Percentiles rank a stretch among this genome's conserved stretches.
phyloP scores from a whole-genome alignment of 1,140 invertebrate genomes.

The Triops longicaudatus region DNA sequence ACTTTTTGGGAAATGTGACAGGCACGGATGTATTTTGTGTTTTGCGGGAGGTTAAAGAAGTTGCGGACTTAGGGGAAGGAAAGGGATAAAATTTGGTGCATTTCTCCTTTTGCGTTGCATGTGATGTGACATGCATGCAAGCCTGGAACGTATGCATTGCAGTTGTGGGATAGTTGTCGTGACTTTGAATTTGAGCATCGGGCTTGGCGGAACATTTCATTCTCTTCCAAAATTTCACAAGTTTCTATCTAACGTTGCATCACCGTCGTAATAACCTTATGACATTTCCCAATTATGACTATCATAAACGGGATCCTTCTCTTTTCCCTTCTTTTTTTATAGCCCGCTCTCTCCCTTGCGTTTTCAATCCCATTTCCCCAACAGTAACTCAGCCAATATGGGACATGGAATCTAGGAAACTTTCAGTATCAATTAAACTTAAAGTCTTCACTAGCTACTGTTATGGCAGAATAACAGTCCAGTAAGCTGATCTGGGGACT shows the following conservation, averaged over 20 bases:
- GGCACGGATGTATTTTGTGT: no score
- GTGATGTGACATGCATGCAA: not conserved
- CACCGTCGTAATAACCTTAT: not conserved
- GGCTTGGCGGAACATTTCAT: not conserved
- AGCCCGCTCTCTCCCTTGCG: not conserved
- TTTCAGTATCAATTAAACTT: no score
- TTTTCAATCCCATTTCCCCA: not conserved
- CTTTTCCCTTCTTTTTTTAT: not conserved
- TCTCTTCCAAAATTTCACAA: not conserved
- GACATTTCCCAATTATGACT: constrained; percentile 1
- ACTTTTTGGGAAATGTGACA: no score
- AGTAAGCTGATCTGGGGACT: no score
- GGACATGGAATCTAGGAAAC: no score
- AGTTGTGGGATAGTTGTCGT: not conserved
- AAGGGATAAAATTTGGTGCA: no score
- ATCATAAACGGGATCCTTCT: not conserved
- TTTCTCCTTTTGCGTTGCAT: not conserved
- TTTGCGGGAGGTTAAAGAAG: no score
- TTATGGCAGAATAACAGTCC: no score
- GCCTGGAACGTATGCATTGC: not conserved
- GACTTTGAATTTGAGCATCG: not conserved
- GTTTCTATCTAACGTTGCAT: not conserved
- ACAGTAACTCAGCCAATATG: no score
- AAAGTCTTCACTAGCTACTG: no score
- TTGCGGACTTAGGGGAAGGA: no score